These are phyloP conservation scores for Eleutherodactylus coqui DNA, from an alignment of 2,797 vertebrate species.

Conservation along the genomic window DNA sequence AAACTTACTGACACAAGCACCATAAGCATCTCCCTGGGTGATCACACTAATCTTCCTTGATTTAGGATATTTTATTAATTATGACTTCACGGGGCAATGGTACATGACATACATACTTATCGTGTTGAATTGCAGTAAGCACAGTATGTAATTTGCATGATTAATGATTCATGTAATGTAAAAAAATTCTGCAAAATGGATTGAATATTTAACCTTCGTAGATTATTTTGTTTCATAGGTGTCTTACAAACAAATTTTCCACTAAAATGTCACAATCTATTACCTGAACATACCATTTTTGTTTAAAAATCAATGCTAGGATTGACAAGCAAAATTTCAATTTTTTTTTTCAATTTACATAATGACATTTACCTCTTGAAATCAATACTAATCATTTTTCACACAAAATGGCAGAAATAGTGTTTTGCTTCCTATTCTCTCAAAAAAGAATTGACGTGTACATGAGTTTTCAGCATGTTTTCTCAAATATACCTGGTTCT, in stretches of 20 bases:
- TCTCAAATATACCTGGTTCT: no score
- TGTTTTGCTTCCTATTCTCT: no score
- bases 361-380: not conserved
- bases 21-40: conserved; percentile 27
- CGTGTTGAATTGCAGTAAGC: conserved; percentile 32
- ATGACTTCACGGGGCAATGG: conserved; percentile 10
- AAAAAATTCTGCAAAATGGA: conserved; percentile 26
- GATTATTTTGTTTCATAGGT: conserved; percentile 34
- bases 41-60: conserved; percentile 35
- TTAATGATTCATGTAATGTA: conserved; percentile 24
- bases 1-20: conserved; percentile 21
- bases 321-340: not conserved
- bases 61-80: conserved; percentile 32
- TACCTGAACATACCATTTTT: conserved; percentile 11
- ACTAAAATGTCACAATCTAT: conserved; percentile 28
- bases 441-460: no score
- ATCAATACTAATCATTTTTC: not conserved
- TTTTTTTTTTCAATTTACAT: not conserved
- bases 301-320: not conserved
- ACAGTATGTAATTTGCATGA: conserved; percentile 49
- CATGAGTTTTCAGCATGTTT: no score
- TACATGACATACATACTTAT: conserved; percentile 53
- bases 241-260: conserved; percentile 43
- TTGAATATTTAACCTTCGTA: conserved; percentile 45
- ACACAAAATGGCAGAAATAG: no score